Percentiles rank a stretch among this genome's conserved stretches.
Evolutionary conservation across 1,140 invertebrate species (phyloP).

Genomic region (Trachymyrmex septentrionalis): DNA sequence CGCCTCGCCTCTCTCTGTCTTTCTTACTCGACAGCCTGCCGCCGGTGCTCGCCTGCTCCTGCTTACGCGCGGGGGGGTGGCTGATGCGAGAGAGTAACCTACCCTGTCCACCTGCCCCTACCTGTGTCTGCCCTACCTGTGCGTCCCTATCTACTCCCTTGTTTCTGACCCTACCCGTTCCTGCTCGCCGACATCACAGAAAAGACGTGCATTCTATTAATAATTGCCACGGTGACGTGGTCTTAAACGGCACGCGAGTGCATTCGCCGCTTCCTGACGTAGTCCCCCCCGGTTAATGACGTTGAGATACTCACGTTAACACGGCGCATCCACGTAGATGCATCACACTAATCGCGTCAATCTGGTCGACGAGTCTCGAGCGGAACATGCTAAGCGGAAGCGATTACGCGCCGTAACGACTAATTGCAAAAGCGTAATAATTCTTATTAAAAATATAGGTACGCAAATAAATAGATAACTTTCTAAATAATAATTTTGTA

Average conservation of each 20-base stretch:
- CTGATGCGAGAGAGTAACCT: constrained; percentile 45
- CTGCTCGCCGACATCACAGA: background rate
- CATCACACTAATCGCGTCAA: constrained; percentile 44
- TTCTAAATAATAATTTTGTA: background rate
- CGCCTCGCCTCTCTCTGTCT: constrained; percentile 23
- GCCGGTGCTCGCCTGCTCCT: constrained; percentile 46
- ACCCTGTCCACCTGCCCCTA: constrained; percentile 26
- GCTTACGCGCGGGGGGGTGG: constrained; percentile 41
- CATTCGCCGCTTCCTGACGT: constrained; percentile 33
- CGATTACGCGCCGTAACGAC: constrained; percentile 2
- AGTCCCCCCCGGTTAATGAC: constrained; percentile 43
- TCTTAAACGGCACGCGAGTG: background rate
- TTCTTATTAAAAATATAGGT: background rate
- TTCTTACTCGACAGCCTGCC: constrained; percentile 19
- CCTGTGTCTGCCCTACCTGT: constrained; percentile 30
- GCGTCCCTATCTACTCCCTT: background rate
- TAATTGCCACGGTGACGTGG: constrained; percentile 33
- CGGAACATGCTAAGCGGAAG: background rate
- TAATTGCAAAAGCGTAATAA: background rate
- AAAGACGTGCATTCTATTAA: constrained; percentile 50
- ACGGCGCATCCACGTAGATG: constrained; percentile 27
- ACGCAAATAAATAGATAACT: background rate
- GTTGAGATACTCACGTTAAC: constrained; percentile 35
- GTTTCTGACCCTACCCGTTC: background rate
- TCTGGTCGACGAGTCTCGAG: constrained; percentile 17